Base-by-base conservation (phyloP, 2,797 vertebrate genomes). In the Ceryle rudis region DNA sequence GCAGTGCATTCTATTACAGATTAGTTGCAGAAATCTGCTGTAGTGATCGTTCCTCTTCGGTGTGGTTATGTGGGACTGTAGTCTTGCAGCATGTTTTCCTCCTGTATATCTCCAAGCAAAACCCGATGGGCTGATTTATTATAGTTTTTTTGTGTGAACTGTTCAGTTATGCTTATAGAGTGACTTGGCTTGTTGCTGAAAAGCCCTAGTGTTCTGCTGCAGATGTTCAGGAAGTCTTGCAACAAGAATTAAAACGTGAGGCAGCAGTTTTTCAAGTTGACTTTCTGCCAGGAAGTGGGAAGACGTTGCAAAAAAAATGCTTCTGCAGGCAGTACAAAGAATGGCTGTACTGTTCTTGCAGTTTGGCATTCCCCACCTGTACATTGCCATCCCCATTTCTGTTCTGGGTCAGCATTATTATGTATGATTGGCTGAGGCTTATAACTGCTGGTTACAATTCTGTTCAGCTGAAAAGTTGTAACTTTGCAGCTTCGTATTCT, bases 151-250 rank as follows among this genome's bases (percentile, higher is more conserved):
- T 4, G 35, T 52, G 14, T 78, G 25, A 81, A 31, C 39, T 44
- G 19, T 39, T 72, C 2, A 35, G 57, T 69, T 71, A 3, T 0
- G 8, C 19, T 70, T 72, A 2, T 0, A 16, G 41, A 58, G 18
- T 17, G 72, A 18, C 10, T 49, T 73, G 35, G 37, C 11, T 65
- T 0, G 0, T 55, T 79, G 49, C 26, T 85, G 67, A 58, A 51
- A 77, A 18, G 41, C 31, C 26, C 11, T 44, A 12, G 31, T 54
- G 21, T 47, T 62, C 25, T 89, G 46, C 35, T 85, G 62, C 31
- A 69, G 41, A 15, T 6, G 7, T 28, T 33, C 14, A 47, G 41
- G 52, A 81, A 51, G 7, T 31, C 46, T 84, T 85, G 23, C 54
- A 91, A 31, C 49, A 79, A 9, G 14, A 61, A 79, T 3, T 35